Conservation (phyloP, 2,888 invertebrate species). For the Drosophila emarginata region DNA sequence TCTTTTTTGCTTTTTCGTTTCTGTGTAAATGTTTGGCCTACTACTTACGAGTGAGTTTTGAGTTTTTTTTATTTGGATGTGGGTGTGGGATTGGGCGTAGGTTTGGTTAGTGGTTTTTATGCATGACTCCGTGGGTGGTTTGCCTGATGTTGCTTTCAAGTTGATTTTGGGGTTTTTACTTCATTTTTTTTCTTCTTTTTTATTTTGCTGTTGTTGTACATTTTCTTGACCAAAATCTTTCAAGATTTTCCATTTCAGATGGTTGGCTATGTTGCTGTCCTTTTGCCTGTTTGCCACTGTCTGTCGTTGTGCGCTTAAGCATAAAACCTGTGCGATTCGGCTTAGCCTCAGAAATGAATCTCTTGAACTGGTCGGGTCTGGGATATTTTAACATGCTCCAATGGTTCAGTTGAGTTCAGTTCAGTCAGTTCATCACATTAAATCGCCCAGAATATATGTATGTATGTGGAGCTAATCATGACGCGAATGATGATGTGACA, state of each 20-base stretch:
- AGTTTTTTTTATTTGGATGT: not conserved
- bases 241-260: constrained; percentile 50
- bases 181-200: not conserved
- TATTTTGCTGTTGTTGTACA: constrained; percentile 51
- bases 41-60: constrained; percentile 25
- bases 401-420: constrained; percentile 22
- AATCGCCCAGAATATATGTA: constrained; percentile 10
- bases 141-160: constrained; percentile 30
- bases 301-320: constrained; percentile 46
- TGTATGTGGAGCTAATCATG: constrained; percentile 47
- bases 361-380: constrained; percentile 15
- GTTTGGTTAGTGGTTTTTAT: not conserved
- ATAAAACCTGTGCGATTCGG: constrained; percentile 43
- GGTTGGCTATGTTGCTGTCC: constrained; percentile 14
- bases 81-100: not conserved
- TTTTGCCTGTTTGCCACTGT: constrained; percentile 30
- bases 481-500: constrained; percentile 39
- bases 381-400: constrained; percentile 34
- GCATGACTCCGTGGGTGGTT: not conserved
- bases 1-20: constrained; percentile 8
- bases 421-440: constrained; percentile 56
- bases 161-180: constrained; percentile 51
- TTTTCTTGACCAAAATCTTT: constrained; percentile 63
- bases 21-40: constrained; percentile 25
- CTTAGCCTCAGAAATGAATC: constrained; percentile 32